Conservation (phyloP, 2,113 vertebrate genomes). For the Elephas maximus region DNA sequence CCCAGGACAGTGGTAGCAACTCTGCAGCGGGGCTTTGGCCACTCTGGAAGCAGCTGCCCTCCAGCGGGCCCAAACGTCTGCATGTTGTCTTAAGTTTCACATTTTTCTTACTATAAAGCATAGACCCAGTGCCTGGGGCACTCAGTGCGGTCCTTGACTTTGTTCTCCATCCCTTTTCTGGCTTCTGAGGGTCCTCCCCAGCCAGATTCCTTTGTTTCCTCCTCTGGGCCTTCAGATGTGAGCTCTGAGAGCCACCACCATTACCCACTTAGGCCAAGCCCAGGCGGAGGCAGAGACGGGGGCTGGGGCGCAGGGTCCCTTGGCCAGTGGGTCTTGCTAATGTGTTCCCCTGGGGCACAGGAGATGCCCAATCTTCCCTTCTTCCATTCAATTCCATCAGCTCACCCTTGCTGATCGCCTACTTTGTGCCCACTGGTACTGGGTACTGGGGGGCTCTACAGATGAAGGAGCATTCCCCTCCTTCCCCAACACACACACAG, state of each 20-base stretch:
- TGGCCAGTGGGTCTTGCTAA: neutral
- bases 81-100: fast-evolving
- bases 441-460: neutral
- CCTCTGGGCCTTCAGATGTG: neutral
- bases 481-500: fast-evolving
- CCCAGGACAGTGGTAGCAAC: neutral
- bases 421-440: neutral
- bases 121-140: neutral
- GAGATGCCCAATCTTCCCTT: neutral
- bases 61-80: neutral
- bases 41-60: neutral
- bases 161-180: neutral
- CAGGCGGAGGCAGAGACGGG: neutral
- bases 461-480: neutral
- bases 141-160: neutral
- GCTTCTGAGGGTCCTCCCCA: neutral
- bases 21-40: neutral
- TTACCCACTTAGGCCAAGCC: too few relatives aligned
- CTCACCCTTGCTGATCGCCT: fast-evolving
- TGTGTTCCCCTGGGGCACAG: neutral
- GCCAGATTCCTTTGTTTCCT: neutral
- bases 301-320: too few relatives aligned
- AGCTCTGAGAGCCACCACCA: neutral
- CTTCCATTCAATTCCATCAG: neutral
- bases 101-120: neutral